Percentiles rank a stretch among this genome's conserved stretches.
These are phyloP conservation scores for Pterobdella sp. DNA, from an alignment of 2,888 invertebrate species.

Conservation along the genomic window DNA sequence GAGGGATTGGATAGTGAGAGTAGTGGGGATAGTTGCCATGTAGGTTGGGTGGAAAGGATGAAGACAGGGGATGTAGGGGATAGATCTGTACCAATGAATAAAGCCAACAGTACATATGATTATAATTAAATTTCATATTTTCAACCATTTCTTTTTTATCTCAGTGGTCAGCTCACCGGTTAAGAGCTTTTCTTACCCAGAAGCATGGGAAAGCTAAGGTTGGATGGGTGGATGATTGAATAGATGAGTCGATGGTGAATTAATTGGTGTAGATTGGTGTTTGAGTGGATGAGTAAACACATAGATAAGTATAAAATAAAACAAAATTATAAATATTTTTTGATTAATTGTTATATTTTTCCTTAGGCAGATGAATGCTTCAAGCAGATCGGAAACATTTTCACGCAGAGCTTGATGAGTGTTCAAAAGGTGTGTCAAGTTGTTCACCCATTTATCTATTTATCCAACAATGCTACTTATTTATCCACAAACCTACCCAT, in stretches of 20 bases:
- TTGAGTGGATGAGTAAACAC: background rate
- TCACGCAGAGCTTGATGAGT: slow-evolving; percentile 56
- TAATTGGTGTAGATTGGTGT: background rate
- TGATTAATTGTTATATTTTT: background rate
- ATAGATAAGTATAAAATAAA: background rate
- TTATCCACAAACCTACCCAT: too few relatives aligned
- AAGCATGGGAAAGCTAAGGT: slow-evolving; percentile 56
- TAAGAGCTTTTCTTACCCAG: slow-evolving; percentile 56
- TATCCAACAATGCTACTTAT: too few relatives aligned
- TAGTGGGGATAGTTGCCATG: too few relatives aligned
- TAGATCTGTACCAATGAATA: too few relatives aligned
- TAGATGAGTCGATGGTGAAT: background rate
- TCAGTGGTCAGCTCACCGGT: slow-evolving; percentile 55
- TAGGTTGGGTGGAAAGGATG: too few relatives aligned
- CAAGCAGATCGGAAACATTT: slow-evolving; percentile 55
- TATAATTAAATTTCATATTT: too few relatives aligned
- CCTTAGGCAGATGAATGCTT: slow-evolving; percentile 45
- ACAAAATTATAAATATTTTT: background rate
- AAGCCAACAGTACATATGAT: background rate
- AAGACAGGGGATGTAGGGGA: too few relatives aligned
- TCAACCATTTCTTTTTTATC: too few relatives aligned
- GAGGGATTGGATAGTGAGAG: too few relatives aligned
- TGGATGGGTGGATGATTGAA: slow-evolving; percentile 36
- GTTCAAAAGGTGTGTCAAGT: slow-evolving; percentile 56
- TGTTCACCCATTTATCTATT: too few relatives aligned